phyloP scores from a whole-genome alignment of 2,797 vertebrate species.

The Takifugu ocellatus region DNA sequence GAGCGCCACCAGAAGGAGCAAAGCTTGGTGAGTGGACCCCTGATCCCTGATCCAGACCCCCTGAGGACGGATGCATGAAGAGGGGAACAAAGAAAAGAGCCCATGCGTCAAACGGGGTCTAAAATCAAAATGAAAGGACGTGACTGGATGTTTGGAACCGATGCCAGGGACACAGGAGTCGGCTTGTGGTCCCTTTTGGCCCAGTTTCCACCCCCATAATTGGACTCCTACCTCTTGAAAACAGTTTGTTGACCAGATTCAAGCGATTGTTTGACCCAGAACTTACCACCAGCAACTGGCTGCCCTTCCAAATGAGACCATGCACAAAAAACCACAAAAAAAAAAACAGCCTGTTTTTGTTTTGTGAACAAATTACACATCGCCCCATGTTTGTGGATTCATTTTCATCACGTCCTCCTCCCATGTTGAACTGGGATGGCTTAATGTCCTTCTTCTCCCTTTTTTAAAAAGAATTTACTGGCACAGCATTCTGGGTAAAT shows the following conservation, averaged over 20 bases:
- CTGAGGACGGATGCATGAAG: too few species aligned
- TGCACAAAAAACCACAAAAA: constrained; percentile 44
- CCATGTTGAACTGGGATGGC: constrained; percentile 2
- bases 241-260: constrained; percentile 61
- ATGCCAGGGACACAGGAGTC: constrained; percentile 22
- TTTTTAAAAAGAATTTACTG: too few species aligned
- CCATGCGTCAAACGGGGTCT: too few species aligned
- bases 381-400: constrained; percentile 1
- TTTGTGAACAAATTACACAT: constrained; percentile 65
- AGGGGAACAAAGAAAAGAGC: too few species aligned
- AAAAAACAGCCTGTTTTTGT: constrained; percentile 32
- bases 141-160: not conserved
- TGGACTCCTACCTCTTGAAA: constrained; percentile 73
- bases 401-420: not conserved
- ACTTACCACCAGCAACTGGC: constrained; percentile 71
- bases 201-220: constrained; percentile 31
- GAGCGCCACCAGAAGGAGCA: constrained; percentile 36
- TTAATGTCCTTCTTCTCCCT: not conserved
- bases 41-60: constrained; percentile 6
- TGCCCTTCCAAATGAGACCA: constrained; percentile 65
- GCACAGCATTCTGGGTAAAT: constrained; percentile 2
- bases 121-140: too few species aligned
- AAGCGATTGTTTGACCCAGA: constrained; percentile 59
- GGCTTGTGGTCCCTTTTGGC: constrained; percentile 31
- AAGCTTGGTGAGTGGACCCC: constrained; percentile 34